Conservation (phyloP, 2,113 vertebrate species). For the Pluvialis apricaria region DNA sequence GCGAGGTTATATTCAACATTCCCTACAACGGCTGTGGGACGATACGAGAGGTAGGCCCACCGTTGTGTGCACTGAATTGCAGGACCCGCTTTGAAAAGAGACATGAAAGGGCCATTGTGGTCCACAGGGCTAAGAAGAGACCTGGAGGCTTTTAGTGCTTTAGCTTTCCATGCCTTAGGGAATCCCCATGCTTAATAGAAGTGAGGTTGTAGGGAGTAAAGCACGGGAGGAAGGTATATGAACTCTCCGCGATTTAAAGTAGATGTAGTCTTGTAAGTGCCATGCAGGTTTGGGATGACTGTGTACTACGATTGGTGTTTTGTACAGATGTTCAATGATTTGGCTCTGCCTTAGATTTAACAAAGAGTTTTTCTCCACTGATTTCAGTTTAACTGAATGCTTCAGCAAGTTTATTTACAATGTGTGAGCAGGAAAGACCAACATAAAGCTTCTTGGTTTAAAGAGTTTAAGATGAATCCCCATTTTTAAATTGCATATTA, state of each 20-base stretch:
- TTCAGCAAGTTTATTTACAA: background rate
- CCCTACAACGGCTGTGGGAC: conserved; percentile 70
- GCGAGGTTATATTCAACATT: conserved; percentile 64
- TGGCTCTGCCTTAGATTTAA: background rate
- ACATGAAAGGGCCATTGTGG: background rate
- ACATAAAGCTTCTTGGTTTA: background rate
- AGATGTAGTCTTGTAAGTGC: background rate
- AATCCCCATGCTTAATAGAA: background rate
- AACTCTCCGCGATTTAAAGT: background rate
- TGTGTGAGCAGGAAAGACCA: background rate
- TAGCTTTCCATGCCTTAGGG: background rate
- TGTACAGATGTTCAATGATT: background rate
- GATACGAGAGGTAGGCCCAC: conserved; percentile 3
- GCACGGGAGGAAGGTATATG: background rate
- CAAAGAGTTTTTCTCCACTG: background rate
- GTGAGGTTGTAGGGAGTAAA: background rate
- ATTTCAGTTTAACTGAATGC: background rate
- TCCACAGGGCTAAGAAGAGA: background rate
- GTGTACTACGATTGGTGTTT: background rate
- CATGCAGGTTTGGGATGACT: background rate
- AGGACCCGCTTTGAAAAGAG: background rate
- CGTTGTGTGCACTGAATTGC: accelerated
- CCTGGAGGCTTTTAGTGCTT: background rate
- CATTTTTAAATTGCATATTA: background rate
- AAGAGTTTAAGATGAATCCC: background rate